Conservation (phyloP, 2,113 vertebrate species). For the Eleginops maclovinus region DNA sequence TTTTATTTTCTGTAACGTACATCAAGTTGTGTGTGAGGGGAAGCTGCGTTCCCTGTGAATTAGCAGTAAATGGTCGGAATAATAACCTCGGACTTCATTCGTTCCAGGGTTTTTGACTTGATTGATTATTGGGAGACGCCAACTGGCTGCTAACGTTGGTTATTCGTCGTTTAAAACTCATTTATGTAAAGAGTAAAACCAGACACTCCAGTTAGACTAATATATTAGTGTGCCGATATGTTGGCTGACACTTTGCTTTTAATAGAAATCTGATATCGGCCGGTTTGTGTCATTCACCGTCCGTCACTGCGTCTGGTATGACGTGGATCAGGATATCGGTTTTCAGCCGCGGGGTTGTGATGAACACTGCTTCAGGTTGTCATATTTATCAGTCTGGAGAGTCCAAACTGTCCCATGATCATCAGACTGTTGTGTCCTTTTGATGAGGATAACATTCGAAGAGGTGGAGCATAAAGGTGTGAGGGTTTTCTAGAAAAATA, state of each 20-base stretch:
- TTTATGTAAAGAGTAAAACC: slow-evolving; percentile 37
- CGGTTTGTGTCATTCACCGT: background rate
- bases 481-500: too few species aligned
- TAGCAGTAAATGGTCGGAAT: slow-evolving; percentile 4
- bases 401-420: background rate
- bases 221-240: slow-evolving; percentile 1
- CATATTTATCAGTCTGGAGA: background rate
- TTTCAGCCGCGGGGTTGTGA: background rate
- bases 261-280: background rate
- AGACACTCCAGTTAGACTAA: slow-evolving; percentile 13
- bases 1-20: background rate
- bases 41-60: slow-evolving; percentile 2
- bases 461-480: background rate
- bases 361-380: background rate
- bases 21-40: slow-evolving; percentile 4
- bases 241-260: background rate
- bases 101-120: slow-evolving; percentile 21
- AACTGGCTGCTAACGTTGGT: slow-evolving; percentile 45
- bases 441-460: background rate
- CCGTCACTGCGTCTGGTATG: background rate
- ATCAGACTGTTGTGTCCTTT: slow-evolving; percentile 5
- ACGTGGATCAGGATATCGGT: background rate
- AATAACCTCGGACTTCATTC: slow-evolving; percentile 37
- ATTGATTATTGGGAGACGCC: slow-evolving; percentile 40
- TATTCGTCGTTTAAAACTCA: slow-evolving; percentile 32